Conservation (phyloP, 2,113 vertebrate species). For the Phyllopteryx taeniolatus region DNA sequence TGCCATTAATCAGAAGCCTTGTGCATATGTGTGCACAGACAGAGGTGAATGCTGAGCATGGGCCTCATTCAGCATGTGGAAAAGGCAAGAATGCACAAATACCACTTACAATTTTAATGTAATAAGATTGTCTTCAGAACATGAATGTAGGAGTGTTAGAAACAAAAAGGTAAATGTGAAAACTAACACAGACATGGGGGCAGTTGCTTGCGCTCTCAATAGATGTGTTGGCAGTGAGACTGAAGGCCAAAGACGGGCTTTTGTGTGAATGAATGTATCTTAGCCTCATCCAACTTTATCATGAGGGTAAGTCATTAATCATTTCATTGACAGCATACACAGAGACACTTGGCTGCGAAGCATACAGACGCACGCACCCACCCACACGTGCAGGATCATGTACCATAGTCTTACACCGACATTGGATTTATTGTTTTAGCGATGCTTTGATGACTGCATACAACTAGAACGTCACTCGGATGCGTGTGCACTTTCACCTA, state of each 20-base stretch:
- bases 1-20: slow-evolving; percentile 66
- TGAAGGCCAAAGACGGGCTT: slow-evolving; percentile 44
- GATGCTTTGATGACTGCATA: background rate
- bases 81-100: slow-evolving; percentile 42
- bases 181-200: slow-evolving; percentile 48
- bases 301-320: slow-evolving; percentile 66
- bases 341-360: slow-evolving; percentile 45
- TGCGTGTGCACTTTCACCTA: background rate
- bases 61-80: slow-evolving; percentile 30
- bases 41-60: slow-evolving; percentile 40
- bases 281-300: slow-evolving; percentile 59
- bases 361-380: slow-evolving; percentile 1
- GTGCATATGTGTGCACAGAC: background rate
- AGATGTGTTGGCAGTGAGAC: slow-evolving; percentile 46
- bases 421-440: slow-evolving; percentile 1
- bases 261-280: slow-evolving; percentile 61
- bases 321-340: slow-evolving; percentile 61
- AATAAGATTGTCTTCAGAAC: slow-evolving; percentile 9
- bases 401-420: background rate
- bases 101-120: slow-evolving; percentile 7
- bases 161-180: slow-evolving; percentile 32
- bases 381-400: background rate
- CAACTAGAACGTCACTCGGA: background rate
- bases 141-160: slow-evolving; percentile 22
- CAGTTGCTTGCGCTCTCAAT: slow-evolving; percentile 39